A percentile compares a stretch with the other conserved stretches of the same genome.
phyloP scores from a whole-genome alignment of 2,888 invertebrate genomes.

The Leptogaster cylindrica region DNA sequence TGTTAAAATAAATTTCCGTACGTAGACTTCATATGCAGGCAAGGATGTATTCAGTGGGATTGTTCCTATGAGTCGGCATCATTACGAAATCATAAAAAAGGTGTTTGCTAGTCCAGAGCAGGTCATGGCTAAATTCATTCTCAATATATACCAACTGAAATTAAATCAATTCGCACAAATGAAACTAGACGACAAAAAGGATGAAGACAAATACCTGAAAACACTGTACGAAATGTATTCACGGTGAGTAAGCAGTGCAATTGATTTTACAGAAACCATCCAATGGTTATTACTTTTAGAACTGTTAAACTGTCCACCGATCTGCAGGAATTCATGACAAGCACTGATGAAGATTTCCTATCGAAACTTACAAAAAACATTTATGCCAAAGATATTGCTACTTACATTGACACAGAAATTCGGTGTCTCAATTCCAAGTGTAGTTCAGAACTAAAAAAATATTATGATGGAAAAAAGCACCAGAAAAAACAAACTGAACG shows the following conservation, averaged over 20 bases:
- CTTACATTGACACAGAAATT: conserved; percentile 79
- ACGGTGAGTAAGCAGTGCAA: conserved; percentile 64
- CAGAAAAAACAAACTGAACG: conserved; percentile 92
- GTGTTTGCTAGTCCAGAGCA: conserved; percentile 96
- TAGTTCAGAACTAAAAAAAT: conserved; percentile 76
- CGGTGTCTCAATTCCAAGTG: conserved; percentile 81
- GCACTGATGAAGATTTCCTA: conserved; percentile 79
- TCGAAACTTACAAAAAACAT: conserved; percentile 80
- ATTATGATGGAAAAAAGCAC: conserved; percentile 92
- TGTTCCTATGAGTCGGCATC: conserved; percentile 86
- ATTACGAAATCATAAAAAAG: conserved; percentile 80
- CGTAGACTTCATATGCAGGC: conserved; percentile 80
- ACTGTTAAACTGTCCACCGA: conserved; percentile 78
- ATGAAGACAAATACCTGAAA: conserved; percentile 86
- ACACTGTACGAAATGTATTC: conserved; percentile 90
- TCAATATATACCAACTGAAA: conserved; percentile 93
- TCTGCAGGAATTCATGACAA: conserved; percentile 76
- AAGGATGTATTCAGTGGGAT: conserved; percentile 92
- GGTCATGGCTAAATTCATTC: conserved; percentile 97
- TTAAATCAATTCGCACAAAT: conserved; percentile 85
- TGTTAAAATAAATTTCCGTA: conserved; percentile 47
- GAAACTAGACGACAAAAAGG: conserved; percentile 81
- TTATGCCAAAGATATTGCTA: conserved; percentile 79
- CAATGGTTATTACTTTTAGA: conserved; percentile 60
- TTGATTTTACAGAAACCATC: not conserved